phyloP scores from a whole-genome alignment of 2,888 invertebrate genomes.

The Lamellibrachia columna region DNA sequence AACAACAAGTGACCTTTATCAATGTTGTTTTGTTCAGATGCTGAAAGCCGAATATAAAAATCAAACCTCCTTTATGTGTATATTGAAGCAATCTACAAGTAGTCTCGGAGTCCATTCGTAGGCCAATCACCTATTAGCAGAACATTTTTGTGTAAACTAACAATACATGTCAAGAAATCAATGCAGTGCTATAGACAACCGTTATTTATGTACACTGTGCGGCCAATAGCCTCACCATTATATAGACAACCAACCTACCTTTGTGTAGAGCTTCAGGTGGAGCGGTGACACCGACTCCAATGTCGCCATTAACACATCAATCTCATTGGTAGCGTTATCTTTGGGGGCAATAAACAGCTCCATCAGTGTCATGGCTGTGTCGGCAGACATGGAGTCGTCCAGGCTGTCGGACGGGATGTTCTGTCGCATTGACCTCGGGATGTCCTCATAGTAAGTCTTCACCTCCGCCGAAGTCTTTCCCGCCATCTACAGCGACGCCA shows the following conservation, averaged over 20 bases:
- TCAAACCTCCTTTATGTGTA: no score
- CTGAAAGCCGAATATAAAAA: no score
- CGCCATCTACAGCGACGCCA: background rate
- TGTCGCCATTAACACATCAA: background rate
- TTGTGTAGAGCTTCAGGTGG: background rate
- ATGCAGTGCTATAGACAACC: background rate
- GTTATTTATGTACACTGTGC: background rate
- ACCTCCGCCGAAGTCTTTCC: background rate
- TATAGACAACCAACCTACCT: background rate
- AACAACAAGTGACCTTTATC: no score
- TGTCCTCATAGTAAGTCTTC: background rate
- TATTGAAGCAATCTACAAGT: no score
- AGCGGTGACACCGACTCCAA: background rate
- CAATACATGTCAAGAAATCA: background rate
- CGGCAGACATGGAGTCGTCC: background rate
- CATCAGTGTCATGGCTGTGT: background rate
- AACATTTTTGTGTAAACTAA: no score
- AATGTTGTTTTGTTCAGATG: no score
- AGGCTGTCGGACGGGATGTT: background rate
- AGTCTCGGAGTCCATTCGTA: no score
- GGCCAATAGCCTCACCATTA: background rate
- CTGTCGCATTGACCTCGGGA: slow-evolving; percentile 6
- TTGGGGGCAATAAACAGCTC: background rate
- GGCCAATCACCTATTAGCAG: background rate
- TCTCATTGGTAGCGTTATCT: background rate